Evolutionary conservation across 1,140 invertebrate genomes (phyloP), one percentile per base, ranked within the genome.

Genomic region (Linepithema humile): DNA sequence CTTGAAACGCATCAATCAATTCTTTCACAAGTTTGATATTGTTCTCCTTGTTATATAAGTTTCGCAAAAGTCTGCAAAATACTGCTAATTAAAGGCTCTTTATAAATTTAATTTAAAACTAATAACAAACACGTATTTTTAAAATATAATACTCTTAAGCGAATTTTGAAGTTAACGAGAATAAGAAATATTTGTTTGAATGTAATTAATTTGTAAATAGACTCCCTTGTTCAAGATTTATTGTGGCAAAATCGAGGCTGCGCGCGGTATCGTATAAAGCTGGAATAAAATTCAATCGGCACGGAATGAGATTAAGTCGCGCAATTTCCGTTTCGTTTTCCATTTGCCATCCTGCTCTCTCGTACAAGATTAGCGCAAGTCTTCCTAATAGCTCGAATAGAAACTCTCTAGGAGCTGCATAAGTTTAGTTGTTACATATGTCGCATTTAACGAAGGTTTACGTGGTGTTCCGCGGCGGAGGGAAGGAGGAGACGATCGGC

Each of bases 381-480:
- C 64, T 20, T 23, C 17, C 17, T 23, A 69, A 32, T 64, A 75
- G 75, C 64, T 20, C 55, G 64, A 55, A 70, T 80, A 55, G 75
- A 69, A 80, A 80, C 20, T 12, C 43, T 15, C n/a, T n/a, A n/a
- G 35, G 2, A 10, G 32, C 48, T 69, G 64, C 38, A 64, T 80
- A 70, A 80, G 75, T 80, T 80, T 69, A 35, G 35, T 80, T 80
- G 48, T 80, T 80, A 80, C 75, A 80, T 80, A 80, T 48, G 35
- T 80, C 48, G 64, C 64, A 60, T 83, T 87, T 75, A 69, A 86
- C 38, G 53, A 91, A 97, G 96, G 96, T 96, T 7, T 97, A 97
- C 91, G 96, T 97, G 94, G 96, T 97, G 26, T 96, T 96, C 90
- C 96, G 96, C 92, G 96, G 96, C 1, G 96, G 96, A 26, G 96